Evolutionary conservation across 2,888 invertebrate species (phyloP), one percentile per base, ranked within the genome.

Genomic region (Pocota personata): DNA sequence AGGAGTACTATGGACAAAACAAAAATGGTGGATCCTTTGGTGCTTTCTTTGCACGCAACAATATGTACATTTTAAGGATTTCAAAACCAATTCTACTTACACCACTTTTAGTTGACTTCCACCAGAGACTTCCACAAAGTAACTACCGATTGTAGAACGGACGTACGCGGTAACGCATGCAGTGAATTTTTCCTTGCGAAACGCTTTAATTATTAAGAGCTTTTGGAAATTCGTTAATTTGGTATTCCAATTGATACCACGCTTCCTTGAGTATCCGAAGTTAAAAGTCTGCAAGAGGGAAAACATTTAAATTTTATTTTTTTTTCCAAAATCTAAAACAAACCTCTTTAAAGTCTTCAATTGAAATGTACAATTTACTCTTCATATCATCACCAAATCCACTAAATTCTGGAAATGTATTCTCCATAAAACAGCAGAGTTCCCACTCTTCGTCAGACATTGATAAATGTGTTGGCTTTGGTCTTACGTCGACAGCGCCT

Each of bases 151-250:
- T 88, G 96, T 96, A 37, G 93, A 93, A 89, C 95, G 94, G 0
- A 98, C 96, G 91, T 96, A 98, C 87, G 96, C 95, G 0, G 96
- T 96, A 7, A 97, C 95, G 1, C 96, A 97, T 89, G 96, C 95
- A 27, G 97, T 95, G 19, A 98, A 93, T 91, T 96, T 96, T 89
- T 97, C 97, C 91, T 96, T 97, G 88, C 95, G 95, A 60, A 97
- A 93, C 27, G 95, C 93, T 91, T 96, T 96, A 1, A 98, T 90
- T 35, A 98, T 91, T 94, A 98, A 95, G 8, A 98, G 93, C 91
- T 97, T 97, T 89, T 97, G 96, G 90, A 97, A 97, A 72, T 94
- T 92, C 1, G 93, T 93, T 19, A 98, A 91, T 12, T 91, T 92
- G 0, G 90, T 90, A 90, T 97, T 91, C 97, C 97, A 97, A 40